A percentile compares a stretch with the other conserved stretches of the same genome.
phyloP scores from a whole-genome alignment of 2,888 invertebrate genomes.

The Gymnoscelis rufifasciata region DNA sequence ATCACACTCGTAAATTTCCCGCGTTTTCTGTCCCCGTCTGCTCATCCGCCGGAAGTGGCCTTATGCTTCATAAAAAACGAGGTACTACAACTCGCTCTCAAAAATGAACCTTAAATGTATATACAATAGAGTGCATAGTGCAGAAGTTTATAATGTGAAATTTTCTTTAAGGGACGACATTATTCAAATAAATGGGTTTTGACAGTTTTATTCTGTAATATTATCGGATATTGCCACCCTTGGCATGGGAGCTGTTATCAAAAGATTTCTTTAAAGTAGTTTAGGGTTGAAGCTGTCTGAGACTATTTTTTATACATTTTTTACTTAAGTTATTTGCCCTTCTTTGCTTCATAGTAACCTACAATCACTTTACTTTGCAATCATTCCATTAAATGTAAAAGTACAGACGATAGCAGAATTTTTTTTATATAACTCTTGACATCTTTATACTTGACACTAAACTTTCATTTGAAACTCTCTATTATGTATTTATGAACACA shows the following conservation, averaged over 20 bases:
- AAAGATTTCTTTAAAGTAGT: background rate
- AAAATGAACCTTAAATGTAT: slow-evolving; percentile 19
- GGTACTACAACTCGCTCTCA: slow-evolving; percentile 9
- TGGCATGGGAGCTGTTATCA: slow-evolving; percentile 14
- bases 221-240: slow-evolving; percentile 37
- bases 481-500: too few species aligned
- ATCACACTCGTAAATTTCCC: slow-evolving; percentile 37
- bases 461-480: too few species aligned
- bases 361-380: too few species aligned
- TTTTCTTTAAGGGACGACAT: slow-evolving; percentile 40
- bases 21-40: slow-evolving; percentile 31
- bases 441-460: too few species aligned
- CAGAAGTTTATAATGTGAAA: slow-evolving; percentile 13
- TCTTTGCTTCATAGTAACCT: too few species aligned
- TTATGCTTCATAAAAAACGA: slow-evolving; percentile 48
- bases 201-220: slow-evolving; percentile 68
- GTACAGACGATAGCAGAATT: too few species aligned
- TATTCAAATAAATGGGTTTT: slow-evolving; percentile 67
- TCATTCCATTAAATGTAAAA: too few species aligned
- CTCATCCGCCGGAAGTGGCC: slow-evolving; percentile 43
- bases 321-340: too few species aligned
- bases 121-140: background rate
- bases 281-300: too few species aligned
- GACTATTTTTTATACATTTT: too few species aligned
- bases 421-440: too few species aligned